Base-by-base conservation (phyloP, 2,888 invertebrate genomes). In the Acanthosepion esculentum region DNA sequence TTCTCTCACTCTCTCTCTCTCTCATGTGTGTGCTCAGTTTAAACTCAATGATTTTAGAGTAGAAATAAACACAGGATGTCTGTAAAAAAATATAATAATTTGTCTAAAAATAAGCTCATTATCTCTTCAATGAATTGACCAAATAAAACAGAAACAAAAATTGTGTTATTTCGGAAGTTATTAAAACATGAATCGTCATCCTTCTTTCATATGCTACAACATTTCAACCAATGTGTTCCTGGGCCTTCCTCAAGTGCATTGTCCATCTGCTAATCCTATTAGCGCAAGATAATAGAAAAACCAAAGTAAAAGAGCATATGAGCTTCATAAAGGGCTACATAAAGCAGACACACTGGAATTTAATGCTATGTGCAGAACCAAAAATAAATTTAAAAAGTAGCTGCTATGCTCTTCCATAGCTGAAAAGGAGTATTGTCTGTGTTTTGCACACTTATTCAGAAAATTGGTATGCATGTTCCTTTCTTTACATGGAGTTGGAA, bases 171-270 rank as follows among this genome's bases (percentile, higher is more conserved):
- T n/a, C n/a, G 33, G 15, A 12, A 78, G n/a, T 78, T 33, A 78
- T 78, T n/a, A 3, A 33, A n/a, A 78, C 33, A 15, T 33, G 15
- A 33, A 78, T 78, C 78, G 15, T 78, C n/a, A 33, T 78, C 18
- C 5, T 78, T 78, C 5, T 78, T 33, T n/a, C 33, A 33, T 33
- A 33, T 78, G n/a, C n/a, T 78, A n/a, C n/a, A 15, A 3, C 12
- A n/a, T 78, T 78, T 78, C n/a, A 78, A 78, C n/a, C 78, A n/a
- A 78, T 78, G 78, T 78, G 78, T 78, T 78, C 78, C 33, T 78
- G 15, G 15, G n/a, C n/a, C n/a, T 78, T 78, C 78, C 78, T 78
- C 78, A 78, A 15, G 78, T 10, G n/a, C 8, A 78, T n/a, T 12
- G 15, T 12, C 12, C 12, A 78, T 78, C 33, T 15, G 18, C n/a